These are phyloP conservation scores for Mico argentatus DNA, from an alignment of 2,797 vertebrate genomes.

Conservation along the genomic window DNA sequence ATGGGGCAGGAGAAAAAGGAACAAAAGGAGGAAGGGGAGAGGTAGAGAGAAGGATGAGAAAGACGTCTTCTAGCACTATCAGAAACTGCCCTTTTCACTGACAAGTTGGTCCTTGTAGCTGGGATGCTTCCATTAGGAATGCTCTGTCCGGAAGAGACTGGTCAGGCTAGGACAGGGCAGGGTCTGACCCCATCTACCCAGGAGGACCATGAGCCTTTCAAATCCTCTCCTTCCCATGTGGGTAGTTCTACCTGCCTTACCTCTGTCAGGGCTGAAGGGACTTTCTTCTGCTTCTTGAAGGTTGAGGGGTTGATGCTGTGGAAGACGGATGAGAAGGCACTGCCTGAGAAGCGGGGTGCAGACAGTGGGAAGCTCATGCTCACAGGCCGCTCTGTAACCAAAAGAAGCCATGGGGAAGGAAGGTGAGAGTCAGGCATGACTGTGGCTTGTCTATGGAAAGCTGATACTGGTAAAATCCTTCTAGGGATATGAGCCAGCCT, in stretches of 20 bases:
- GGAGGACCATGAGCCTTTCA: neutral
- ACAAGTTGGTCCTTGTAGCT: neutral
- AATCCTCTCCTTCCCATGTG: conserved; percentile 37
- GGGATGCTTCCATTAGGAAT: neutral
- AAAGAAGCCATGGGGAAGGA: conserved; percentile 27
- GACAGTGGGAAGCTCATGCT: conserved; percentile 88
- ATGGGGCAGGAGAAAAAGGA: neutral
- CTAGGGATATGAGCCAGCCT: neutral
- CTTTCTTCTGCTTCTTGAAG: conserved; percentile 95
- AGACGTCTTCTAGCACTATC: neutral
- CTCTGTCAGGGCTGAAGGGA: conserved; percentile 91
- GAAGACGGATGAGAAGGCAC: conserved; percentile 93
- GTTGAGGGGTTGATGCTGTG: conserved; percentile 94
- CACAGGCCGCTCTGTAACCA: conserved; percentile 85
- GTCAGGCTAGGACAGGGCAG: neutral
- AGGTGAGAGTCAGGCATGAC: neutral
- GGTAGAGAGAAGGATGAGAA: neutral
- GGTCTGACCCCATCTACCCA: neutral
- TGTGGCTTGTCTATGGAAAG: neutral
- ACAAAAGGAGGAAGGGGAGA: neutral
- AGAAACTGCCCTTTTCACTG: neutral
- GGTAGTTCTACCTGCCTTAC: conserved; percentile 82
- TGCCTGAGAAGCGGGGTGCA: conserved; percentile 87
- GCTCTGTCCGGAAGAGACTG: neutral
- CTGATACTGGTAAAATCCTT: neutral